Evolutionary conservation across 2,113 vertebrate genomes (phyloP), one percentile per base, ranked within the genome.

Genomic region (Eublepharis macularius): DNA sequence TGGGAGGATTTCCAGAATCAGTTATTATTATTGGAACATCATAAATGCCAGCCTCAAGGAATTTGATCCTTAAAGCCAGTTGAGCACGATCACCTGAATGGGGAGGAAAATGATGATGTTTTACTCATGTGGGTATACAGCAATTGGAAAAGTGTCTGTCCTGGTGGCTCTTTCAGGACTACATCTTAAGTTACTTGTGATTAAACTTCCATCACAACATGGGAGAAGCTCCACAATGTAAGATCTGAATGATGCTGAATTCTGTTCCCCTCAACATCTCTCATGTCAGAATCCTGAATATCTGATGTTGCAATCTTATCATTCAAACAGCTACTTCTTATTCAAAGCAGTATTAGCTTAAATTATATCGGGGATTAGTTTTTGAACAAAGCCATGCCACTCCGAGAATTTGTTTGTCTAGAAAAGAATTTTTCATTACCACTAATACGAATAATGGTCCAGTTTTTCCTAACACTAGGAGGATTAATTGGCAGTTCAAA

Each of bases 1-100:
- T 97, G 78, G 98, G 98, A 86, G 98, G 97, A 94, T 99, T 99
- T 84, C 99, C 99, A 1, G 99, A 99, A 94, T 99, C 99, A 1
- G 98, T 98, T 94, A 99, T 98, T 75, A 97, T 96, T 94, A 99
- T 98, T 68, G 99, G 99, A 82, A 99, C 95, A 19, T 98, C 97
- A 2, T 99, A 99, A 94, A 99, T 97, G 1, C 98, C 98, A 29
- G 97, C 98, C 88, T 99, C 98, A 45, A 99, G 96, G 93, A 97
- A 99, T 80, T 97, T 96, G 73, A 99, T 98, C 92, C 96, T 98
- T 88, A 99, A 95, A 87, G 97, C 98, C 63, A 99, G 85, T 90
- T 99, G 98, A 82, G 98, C 98, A 2, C 98, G 97, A 94, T 99
- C 98, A 12, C 98, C 98, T 99, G 91, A 3, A 70, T 32, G 43